These are phyloP conservation scores for Scelioninae gen. 2 DNA, from an alignment of 2,888 invertebrate species.

Conservation along the genomic window DNA sequence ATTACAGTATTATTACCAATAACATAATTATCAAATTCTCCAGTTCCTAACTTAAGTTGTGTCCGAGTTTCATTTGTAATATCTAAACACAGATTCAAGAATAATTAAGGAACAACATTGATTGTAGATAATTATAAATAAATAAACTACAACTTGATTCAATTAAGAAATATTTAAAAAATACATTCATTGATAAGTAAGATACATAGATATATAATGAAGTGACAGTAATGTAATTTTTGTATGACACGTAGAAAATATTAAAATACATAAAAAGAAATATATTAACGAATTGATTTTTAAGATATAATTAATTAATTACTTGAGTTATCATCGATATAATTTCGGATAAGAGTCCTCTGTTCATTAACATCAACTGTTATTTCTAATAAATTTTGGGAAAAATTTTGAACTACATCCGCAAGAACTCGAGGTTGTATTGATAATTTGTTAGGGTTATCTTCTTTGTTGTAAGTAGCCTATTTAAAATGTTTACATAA, in stretches of 20 bases:
- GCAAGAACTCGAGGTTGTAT: conserved; percentile 81
- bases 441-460: conserved; percentile 76
- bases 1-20: conserved; percentile 82
- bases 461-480: conserved; percentile 73
- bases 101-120: no score
- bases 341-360: conserved; percentile 85
- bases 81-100: no score
- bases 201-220: no score
- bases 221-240: no score
- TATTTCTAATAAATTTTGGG: conserved; percentile 85
- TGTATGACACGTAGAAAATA: no score
- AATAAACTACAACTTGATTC: no score
- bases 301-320: conserved; percentile 30
- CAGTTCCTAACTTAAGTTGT: conserved; percentile 83
- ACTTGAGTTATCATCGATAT: conserved; percentile 81
- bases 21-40: conserved; percentile 84
- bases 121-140: no score
- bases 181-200: no score
- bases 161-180: no score
- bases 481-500: conserved; percentile 60
- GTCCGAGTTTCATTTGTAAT: conserved; percentile 84
- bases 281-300: no score
- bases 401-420: conserved; percentile 88
- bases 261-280: no score
- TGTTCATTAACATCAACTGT: conserved; percentile 83